Conservation (phyloP, 2,797 vertebrate genomes). For the Gymnopithys bicolor region DNA sequence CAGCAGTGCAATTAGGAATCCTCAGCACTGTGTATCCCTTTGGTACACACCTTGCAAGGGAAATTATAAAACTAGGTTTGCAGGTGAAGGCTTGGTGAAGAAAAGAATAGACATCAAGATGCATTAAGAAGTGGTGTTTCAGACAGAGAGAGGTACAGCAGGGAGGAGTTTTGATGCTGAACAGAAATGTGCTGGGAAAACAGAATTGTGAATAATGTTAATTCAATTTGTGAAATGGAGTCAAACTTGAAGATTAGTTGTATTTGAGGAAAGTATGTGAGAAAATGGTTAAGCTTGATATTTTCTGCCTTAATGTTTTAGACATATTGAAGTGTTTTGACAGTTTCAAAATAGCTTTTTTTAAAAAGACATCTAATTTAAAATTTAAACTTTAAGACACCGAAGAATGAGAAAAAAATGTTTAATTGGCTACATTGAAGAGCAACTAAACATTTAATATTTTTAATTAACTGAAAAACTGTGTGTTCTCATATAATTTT, state of each 20-base stretch:
- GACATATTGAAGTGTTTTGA: neutral
- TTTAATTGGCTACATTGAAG: neutral
- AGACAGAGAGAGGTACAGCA: neutral
- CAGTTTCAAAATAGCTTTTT: neutral
- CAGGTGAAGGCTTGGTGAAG: neutral
- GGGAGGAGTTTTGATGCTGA: neutral
- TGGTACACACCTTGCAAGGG: neutral
- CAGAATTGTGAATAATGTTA: neutral
- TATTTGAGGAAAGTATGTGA: neutral
- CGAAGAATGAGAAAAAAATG: neutral
- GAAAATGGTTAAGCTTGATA: neutral
- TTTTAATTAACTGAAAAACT: slow-evolving; percentile 14
- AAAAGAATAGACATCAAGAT: neutral
- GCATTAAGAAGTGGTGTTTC: neutral
- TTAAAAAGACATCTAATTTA: neutral
- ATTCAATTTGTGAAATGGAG: neutral
- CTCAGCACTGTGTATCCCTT: neutral
- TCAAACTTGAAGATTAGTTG: neutral
- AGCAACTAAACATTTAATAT: neutral
- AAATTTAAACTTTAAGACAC: neutral
- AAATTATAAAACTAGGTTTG: neutral
- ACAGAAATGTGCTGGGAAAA: neutral
- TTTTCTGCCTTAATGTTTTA: neutral
- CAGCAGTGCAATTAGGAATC: neutral
- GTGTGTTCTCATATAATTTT: neutral